Conservation (phyloP, 2,888 invertebrate genomes). For the Panzeria rudis region DNA sequence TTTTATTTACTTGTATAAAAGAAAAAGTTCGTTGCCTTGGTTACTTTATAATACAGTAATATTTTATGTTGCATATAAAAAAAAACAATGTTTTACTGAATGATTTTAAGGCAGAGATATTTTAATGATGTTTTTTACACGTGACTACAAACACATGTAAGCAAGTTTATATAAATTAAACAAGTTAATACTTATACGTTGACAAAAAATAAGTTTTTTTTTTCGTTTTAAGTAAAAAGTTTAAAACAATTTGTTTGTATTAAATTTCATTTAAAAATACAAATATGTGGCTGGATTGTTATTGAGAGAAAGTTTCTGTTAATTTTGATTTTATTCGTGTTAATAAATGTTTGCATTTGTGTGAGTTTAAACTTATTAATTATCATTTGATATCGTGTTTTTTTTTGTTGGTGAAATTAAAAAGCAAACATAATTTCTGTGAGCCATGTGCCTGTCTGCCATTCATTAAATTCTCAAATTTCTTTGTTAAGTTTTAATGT, state of each 20-base stretch:
- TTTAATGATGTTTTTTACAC: slow-evolving; percentile 20
- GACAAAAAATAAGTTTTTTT: not conserved
- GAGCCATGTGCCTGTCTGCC: slow-evolving; percentile 15
- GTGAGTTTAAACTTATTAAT: slow-evolving; percentile 19
- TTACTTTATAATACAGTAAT: slow-evolving; percentile 59
- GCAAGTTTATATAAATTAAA: not conserved
- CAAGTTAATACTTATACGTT: not conserved
- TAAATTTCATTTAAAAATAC: not conserved
- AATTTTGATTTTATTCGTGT: not conserved
- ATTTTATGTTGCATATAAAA: slow-evolving; percentile 61
- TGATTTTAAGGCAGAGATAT: slow-evolving; percentile 5
- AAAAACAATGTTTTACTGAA: not conserved
- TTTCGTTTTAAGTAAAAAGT: not conserved
- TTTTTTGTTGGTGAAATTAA: not conserved
- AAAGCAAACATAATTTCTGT: not conserved
- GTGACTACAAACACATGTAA: not conserved
- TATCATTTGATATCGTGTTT: not conserved
- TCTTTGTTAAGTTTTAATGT: not conserved
- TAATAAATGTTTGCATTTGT: not conserved
- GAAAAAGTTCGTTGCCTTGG: slow-evolving; percentile 69
- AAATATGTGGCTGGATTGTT: not conserved
- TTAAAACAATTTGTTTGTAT: not conserved
- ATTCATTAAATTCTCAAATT: slow-evolving; percentile 47
- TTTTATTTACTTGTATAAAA: slow-evolving; percentile 35
- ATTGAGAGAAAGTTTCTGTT: not conserved